Base-by-base conservation (phyloP, 2,797 vertebrate genomes). In the Microctenopoma steveboyesi region DNA sequence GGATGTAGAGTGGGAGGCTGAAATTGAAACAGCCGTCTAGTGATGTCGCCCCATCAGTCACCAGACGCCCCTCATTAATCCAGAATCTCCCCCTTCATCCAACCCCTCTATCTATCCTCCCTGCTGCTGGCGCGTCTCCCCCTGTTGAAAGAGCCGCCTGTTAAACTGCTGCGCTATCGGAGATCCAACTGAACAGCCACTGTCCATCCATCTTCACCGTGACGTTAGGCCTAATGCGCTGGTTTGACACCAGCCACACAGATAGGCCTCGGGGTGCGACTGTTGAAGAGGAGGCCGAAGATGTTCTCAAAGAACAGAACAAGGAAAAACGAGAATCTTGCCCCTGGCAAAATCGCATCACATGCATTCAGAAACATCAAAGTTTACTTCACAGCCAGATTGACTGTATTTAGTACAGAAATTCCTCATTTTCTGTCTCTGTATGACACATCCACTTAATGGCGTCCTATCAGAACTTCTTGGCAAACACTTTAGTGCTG, bases 11-110 rank as follows among this genome's bases (percentile, higher is more conserved):
- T 72, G 70, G 82, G 81, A 81, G 83, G 77, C 75, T 86, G 82
- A 87, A 90, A 93, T 86, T 91, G 90, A 92, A 93, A 92, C 88
- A 89, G 83, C 83, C 86, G 47, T 91, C 81, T 82, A 54, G 66
- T 79, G 79, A 85, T 91, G 90, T 89, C 46, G 49, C 64, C 78
- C 82, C 89, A 92, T 93, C 92, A 79, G 73, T 93, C 91, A 92
- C 60, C 72, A 80, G 84, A 83, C 72, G 69, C 63, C 84, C 88
- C 78, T 85, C 90, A 92, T 92, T 91, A 91, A 90, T 93, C 88
- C 76, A 72, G 53, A 52, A 70, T 49, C 73, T 64, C 81, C 53
- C 63, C 68, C 74, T 65, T 73, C 76, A 67, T 74, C 62, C 73
- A 55, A 10, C 33, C 65, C 58, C 69, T 62, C 65, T 78, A 78